Evolutionary conservation across 2,797 vertebrate species (phyloP), one percentile per base, ranked within the genome.

Genomic region (Lepilemur ruficaudatus): DNA sequence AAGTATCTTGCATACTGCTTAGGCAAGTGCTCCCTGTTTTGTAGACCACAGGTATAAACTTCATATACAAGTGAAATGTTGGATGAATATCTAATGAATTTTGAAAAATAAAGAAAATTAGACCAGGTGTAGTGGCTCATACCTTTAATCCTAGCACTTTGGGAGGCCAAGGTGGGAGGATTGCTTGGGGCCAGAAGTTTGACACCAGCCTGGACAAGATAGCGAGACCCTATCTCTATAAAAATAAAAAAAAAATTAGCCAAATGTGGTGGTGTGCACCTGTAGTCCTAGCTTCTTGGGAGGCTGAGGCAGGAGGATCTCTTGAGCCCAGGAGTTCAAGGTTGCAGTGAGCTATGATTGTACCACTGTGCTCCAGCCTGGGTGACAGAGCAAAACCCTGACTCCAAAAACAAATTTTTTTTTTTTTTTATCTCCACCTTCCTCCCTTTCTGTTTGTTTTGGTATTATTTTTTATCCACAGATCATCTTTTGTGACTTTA

Each of bases 401-500:
- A n/a, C 63, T 65, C 32, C 17, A 65, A 17, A n/a, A 63, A 32
- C 25, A 57, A 55, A 41, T 3, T 1, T 28, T 83, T 88, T 38
- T 65, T 0, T 30, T 65, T 72, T 0, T 30, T 4, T 41, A 17
- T 63, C 25, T 70, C 13, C 2, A 32, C 30, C 14, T 57, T 65
- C 65, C 59, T 90, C 30, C 18, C 25, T 73, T 69, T 93, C n/a
- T 65, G 32, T 83, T 65, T 89, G 17, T 23, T 70, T 91, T 75
- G 50, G 15, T 73, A 48, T 72, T 69, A 48, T 30, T 87, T 73
- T 86, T 72, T 81, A 80, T 75, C 63, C 30, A 61, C 13, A 88
- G 43, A 72, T 93, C 61, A 81, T 65, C 65, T 94, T 90, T 91
- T 83, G n/a, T 63, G 65, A 84, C 35, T 90, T 95, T 41, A 82